Evolutionary conservation across 2,113 vertebrate species (phyloP), one percentile per base, ranked within the genome.

Genomic region (Sinocyclocheilus grahami): DNA sequence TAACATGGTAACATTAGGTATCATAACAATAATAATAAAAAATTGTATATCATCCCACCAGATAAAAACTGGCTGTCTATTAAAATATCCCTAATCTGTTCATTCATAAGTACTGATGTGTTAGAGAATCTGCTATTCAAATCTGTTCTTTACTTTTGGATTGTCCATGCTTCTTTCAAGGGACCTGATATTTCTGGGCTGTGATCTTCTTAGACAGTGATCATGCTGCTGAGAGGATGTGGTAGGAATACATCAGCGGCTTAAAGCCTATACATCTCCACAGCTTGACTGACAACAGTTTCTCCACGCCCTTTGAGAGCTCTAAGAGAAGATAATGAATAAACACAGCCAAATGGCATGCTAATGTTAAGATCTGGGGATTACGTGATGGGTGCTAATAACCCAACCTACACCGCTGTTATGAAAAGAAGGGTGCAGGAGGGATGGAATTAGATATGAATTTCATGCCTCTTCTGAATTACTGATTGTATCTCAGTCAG

Each of bases 111-210:
- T 72, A 22, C 4, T 72, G 69, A 72, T 42, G 18, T 3, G 65
- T 69, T 33, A 9, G 30, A 33, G 69, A 39, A 42, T 39, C 20
- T 22, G 39, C 22, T 85, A 8, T 37, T 55, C n/a, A 39, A 71
- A 78, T 78, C 22, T 53, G 39, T 12, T 55, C 60, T 37, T 39
- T 65, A 67, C 27, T 48, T 58, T 58, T 16, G 11, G 30, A 67
- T 69, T 51, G 12, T 71, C 75, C 8, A 78, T 69, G 24, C 60
- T 65, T 39, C 77, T n/a, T 83, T 81, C 48, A 78, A 27, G 81
- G 80, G 33, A 83, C 55, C 42, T 87, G 78, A 77, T 58, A 65
- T 87, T 85, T 87, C 20, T 78, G 33, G 37, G 16, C 75, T 79
- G 62, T 83, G 63, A 71, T 78, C 69, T 14, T 51, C 62, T 27